These are phyloP conservation scores for Premnoplex brunnescens DNA, from an alignment of 2,797 vertebrate genomes.

Conservation along the genomic window DNA sequence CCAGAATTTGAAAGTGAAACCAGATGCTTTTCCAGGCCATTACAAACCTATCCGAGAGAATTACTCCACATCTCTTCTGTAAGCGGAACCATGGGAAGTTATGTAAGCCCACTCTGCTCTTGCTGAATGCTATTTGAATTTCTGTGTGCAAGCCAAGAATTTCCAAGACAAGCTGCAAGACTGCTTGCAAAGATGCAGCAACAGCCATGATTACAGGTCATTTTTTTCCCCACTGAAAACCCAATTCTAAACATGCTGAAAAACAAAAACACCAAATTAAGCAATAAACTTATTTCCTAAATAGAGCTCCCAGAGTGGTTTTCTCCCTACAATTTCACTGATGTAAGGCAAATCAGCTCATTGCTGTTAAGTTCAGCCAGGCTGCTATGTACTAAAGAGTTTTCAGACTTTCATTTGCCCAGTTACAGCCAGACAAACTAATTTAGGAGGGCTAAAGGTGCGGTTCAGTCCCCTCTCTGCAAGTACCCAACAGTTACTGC, in stretches of 20 bases:
- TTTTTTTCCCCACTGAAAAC: not conserved
- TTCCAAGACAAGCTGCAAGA: constrained; percentile 11
- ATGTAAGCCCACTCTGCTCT: not conserved
- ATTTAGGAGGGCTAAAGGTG: not conserved
- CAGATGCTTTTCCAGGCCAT: not conserved
- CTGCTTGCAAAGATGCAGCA: not conserved
- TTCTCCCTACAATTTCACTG: not conserved
- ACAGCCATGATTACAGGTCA: not conserved
- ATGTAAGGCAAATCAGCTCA: not conserved
- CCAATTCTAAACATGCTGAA: not conserved
- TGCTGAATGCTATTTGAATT: not conserved
- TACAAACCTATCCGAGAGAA: not conserved
- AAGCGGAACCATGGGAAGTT: not conserved
- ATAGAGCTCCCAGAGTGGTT: not conserved
- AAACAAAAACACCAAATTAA: not conserved
- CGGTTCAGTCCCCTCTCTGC: not conserved
- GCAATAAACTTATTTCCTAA: not conserved
- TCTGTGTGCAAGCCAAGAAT: not conserved
- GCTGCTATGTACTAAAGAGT: not conserved
- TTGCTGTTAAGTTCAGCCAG: not conserved
- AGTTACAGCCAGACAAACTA: not conserved
- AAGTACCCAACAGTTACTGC: not conserved
- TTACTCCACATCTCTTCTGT: not conserved
- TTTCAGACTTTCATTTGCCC: not conserved
- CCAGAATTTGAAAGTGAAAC: constrained; percentile 13